Evolutionary conservation across 2,888 invertebrate species (phyloP), one percentile per base, ranked within the genome.

Genomic region (Plebejus anna): DNA sequence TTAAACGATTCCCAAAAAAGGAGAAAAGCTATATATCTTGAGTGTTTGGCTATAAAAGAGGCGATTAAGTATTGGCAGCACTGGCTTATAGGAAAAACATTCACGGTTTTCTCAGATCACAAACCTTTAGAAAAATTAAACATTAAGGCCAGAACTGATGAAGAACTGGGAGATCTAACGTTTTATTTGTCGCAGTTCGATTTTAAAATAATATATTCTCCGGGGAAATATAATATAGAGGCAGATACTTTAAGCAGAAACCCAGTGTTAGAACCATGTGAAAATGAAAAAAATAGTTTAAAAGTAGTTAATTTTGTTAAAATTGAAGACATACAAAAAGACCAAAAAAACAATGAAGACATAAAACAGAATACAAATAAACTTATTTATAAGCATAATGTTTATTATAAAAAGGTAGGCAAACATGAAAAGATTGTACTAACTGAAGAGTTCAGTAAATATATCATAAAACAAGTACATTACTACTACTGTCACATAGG

Each of bases 101-200:
- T 81, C 75, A 78, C 72, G 38, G 79, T 79, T n/a, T 80, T 75
- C 51, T 77, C 78, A 55, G 75, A 75, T 55, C 57, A 57, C 78
- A 79, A 81, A 78, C 79, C 79, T 32, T 75, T 80, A 70, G 79
- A 80, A 76, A 79, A 80, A 32, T 7, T 80, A 32, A 80, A 80
- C 22, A 76, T 79, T 9, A 79, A 79, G 42, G 22, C 77, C 57
- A 78, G 76, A 78, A 77, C 77, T 38, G 76, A 78, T 78, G 72
- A 80, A 59, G 78, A 80, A 75, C 70, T 80, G 11, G 79, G 79
- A 9, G 79, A 79, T 55, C 16, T 80, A 38, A 78, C 78, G 11
- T 79, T 78, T 70, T 80, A 81, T 73, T 76, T 81, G 71, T 81
- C 80, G n/a, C 80, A 80, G 76, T 80, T 79, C 77, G 75, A 81